Base-by-base conservation (phyloP, 2,888 invertebrate genomes). In the Ormyrus labotus region DNA sequence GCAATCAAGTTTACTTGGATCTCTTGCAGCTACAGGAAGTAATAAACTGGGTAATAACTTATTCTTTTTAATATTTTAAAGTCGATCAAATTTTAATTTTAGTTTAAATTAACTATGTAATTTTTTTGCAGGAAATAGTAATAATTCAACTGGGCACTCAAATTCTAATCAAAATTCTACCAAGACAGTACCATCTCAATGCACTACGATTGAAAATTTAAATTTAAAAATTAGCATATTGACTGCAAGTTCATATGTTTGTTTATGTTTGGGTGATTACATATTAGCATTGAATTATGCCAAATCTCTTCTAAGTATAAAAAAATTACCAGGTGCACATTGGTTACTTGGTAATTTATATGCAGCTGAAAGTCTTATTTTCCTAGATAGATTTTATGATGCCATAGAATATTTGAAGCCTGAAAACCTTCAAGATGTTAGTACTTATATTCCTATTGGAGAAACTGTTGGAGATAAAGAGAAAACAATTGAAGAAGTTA, bases 331-430 rank as follows among this genome's bases (percentile, higher is more conserved):
- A 0, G 95, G 94, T 78, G 94, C 94, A 19, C 95, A 96, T 87
- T 94, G 92, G 90, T 93, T 96, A 85, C 92, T 98, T 86, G 97
- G 95, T 0, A 96, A 97, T 90, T 93, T 98, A 86, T 98, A 98
- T 90, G 95, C 96, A 71, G 97, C 97, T 0, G 98, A 98, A 91
- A 95, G 97, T 48, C 92, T 97, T 10, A 94, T 98, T 73, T 93
- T 95, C 85, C 91, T 96, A 88, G 96, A 98, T 88, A 94, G 94
- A 91, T 94, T 97, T 83, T 92, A 94, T 0, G 97, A 98, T 90
- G 98, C 98, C 0, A 93, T 97, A 10, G 94, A 96, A 78, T 95
- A 96, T 91, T 92, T 98, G 70, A 96, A 97, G 86, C 95, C 95
- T 1, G 94, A 95, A 70, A 94, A 94, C 90, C 93, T 96, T 50